Conservation (phyloP, 2,888 invertebrate genomes). For the Bombyx huttoni region DNA sequence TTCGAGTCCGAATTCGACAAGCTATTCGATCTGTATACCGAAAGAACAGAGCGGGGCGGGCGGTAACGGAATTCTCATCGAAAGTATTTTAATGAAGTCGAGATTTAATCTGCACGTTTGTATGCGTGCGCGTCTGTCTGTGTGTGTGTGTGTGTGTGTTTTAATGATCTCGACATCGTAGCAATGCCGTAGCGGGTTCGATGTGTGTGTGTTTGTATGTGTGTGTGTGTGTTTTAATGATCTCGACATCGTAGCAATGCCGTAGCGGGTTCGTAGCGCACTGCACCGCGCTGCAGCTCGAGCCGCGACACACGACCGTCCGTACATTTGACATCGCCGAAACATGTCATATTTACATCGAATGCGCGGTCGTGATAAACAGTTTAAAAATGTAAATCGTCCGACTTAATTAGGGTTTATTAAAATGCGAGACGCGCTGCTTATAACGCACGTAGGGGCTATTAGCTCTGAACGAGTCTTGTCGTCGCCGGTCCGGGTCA, state of each 20-base stretch:
- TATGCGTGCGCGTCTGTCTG: constrained; percentile 15
- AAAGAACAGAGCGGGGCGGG: not conserved
- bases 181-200: constrained; percentile 37
- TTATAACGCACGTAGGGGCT: constrained; percentile 25
- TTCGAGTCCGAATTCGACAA: no score
- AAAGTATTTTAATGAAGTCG: constrained; percentile 3
- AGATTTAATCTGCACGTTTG: constrained; percentile 20
- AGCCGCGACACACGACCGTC: constrained; percentile 13
- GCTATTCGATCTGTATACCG: no score
- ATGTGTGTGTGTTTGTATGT: constrained; percentile 29
- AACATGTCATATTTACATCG: constrained; percentile 28
- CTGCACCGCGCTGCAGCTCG: constrained; percentile 12
- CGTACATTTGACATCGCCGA: constrained; percentile 19
- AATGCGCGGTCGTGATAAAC: constrained; percentile 29
- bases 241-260: constrained; percentile 11
- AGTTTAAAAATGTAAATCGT: constrained; percentile 30
- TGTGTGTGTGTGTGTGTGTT: constrained; percentile 16
- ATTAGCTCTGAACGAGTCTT: constrained; percentile 26
- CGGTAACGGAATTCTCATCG: constrained; percentile 1
- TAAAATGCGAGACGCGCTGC: constrained; percentile 36
- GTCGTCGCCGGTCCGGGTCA: constrained; percentile 5
- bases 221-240: not conserved
- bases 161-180: not conserved
- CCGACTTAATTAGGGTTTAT: constrained; percentile 34
- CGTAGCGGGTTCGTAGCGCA: constrained; percentile 37